phyloP scores from a whole-genome alignment of 2,888 invertebrate genomes.

The Notodonta ziczac region DNA sequence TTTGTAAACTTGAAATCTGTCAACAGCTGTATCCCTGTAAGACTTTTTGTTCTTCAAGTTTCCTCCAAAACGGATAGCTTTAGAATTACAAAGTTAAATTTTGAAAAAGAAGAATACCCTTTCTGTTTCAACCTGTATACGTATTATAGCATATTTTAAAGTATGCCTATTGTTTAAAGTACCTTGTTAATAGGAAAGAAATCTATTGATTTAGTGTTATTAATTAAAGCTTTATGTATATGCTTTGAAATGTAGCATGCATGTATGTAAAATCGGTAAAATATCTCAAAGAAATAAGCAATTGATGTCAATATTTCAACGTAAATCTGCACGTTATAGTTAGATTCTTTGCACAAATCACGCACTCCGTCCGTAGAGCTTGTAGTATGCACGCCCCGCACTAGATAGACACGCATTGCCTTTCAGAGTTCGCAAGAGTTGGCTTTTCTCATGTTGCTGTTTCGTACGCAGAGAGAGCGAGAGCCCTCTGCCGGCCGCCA shows the following conservation, averaged over 20 bases:
- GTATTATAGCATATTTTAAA: too few species aligned
- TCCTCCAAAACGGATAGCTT: too few species aligned
- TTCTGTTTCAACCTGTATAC: too few species aligned
- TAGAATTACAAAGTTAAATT: too few species aligned
- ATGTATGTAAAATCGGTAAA: neutral
- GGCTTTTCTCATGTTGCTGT: conserved; percentile 80
- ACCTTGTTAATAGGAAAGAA: too few species aligned
- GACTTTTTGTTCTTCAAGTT: too few species aligned
- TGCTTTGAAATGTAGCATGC: neutral
- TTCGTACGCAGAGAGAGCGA: conserved; percentile 81
- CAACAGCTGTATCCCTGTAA: too few species aligned
- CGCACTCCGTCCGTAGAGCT: conserved; percentile 35
- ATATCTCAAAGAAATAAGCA: neutral
- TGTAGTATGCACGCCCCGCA: conserved; percentile 56
- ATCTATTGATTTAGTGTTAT: too few species aligned
- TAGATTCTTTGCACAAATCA: neutral
- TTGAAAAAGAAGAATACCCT: neutral
- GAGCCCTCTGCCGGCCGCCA: conserved; percentile 70
- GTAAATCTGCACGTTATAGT: neutral
- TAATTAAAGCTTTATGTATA: neutral
- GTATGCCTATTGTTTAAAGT: too few species aligned
- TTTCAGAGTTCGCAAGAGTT: conserved; percentile 75
- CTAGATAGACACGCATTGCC: conserved; percentile 59
- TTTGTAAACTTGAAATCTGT: too few species aligned
- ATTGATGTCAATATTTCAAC: neutral